A percentile compares a stretch with the other conserved stretches of the same genome.
phyloP scores from a whole-genome alignment of 2,797 vertebrate genomes.

The Enteromius paludinosus region DNA sequence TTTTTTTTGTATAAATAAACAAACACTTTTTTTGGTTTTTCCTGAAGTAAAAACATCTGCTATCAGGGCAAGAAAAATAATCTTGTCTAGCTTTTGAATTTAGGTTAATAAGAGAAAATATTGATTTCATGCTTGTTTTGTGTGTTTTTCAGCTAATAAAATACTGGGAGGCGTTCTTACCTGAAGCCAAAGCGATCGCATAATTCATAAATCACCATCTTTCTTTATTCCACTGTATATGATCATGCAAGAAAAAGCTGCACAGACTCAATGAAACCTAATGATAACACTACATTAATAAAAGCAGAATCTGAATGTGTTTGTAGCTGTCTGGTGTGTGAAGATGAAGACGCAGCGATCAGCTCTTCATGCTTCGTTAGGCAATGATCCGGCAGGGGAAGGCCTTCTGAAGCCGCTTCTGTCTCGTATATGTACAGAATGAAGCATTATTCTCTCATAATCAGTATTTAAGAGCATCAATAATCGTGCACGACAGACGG shows the following conservation, averaged over 20 bases:
- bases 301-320: constrained; percentile 79
- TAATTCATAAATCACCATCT: constrained; percentile 67
- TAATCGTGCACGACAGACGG: neutral
- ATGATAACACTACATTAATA: constrained; percentile 76
- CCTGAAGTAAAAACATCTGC: too few species aligned
- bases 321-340: constrained; percentile 73
- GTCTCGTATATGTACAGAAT: constrained; percentile 1
- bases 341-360: constrained; percentile 57
- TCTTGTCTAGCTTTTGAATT: too few species aligned
- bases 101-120: too few species aligned
- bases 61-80: too few species aligned
- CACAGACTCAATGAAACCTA: constrained; percentile 73
- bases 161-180: constrained; percentile 97
- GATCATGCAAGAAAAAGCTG: constrained; percentile 74
- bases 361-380: neutral
- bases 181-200: constrained; percentile 98
- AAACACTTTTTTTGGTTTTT: too few species aligned
- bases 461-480: constrained; percentile 25
- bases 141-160: constrained; percentile 88
- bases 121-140: neutral
- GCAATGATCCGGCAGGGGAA: constrained; percentile 47
- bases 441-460: constrained; percentile 25
- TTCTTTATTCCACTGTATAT: constrained; percentile 66
- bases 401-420: constrained; percentile 53
- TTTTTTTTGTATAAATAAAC: too few species aligned